Percentiles rank a stretch among this genome's conserved stretches.
Evolutionary conservation across 37 sponge, comb jelly and placozoan genomes (phyloP).

Genomic region (Chondrosia reniformis): DNA sequence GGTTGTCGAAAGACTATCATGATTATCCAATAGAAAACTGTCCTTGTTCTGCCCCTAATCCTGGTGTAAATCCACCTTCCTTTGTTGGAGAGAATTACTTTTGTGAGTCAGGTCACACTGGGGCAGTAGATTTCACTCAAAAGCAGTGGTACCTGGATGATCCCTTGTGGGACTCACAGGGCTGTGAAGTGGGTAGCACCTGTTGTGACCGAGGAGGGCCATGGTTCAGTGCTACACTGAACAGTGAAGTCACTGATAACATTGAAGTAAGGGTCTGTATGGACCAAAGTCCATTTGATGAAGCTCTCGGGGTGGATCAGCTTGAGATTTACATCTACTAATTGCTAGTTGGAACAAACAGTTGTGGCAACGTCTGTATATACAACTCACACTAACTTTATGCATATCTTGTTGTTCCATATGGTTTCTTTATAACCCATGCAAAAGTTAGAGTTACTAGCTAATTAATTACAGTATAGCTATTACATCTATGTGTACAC

Average conservation of each 20-base stretch:
- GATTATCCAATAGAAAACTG: background rate
- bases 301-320: background rate
- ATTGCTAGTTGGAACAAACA: too few species aligned
- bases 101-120: slow-evolving; percentile 5
- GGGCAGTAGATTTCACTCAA: too few species aligned
- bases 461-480: too few species aligned
- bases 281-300: background rate
- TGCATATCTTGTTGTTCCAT: too few species aligned
- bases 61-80: background rate
- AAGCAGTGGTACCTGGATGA: background rate
- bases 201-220: slow-evolving; percentile 10
- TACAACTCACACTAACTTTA: too few species aligned
- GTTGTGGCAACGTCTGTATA: background rate
- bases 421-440: too few species aligned
- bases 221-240: background rate
- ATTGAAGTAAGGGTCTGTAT: background rate
- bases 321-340: too few species aligned
- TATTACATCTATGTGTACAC: too few species aligned
- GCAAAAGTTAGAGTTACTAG: too few species aligned
- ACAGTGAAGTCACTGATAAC: background rate
- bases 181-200: slow-evolving; percentile 11
- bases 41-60: background rate
- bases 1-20: background rate
- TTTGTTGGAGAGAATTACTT: slow-evolving; percentile 21
- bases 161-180: slow-evolving; percentile 20